A percentile compares a stretch with the other conserved stretches of the same genome.
Conservation (phyloP, 2,797 vertebrate genomes). For the Liparis tanakae region DNA sequence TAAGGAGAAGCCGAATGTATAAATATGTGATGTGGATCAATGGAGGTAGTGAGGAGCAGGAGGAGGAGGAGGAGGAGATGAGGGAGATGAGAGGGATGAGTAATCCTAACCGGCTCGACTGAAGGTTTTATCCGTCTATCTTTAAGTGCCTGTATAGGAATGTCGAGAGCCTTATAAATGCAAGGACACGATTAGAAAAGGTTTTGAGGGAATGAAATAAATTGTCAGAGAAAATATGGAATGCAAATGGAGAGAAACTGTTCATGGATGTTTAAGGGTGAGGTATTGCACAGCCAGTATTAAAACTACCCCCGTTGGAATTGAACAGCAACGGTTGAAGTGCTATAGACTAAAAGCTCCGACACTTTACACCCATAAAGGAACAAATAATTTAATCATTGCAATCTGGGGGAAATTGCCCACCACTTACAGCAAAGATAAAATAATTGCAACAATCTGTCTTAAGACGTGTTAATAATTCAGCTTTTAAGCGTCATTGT, state of each 20-base stretch:
- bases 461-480: background rate
- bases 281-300: background rate
- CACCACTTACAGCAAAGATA: background rate
- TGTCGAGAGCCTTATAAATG: background rate
- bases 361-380: conserved; percentile 2
- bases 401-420: background rate
- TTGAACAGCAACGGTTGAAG: background rate
- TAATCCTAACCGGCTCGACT: conserved; percentile 6
- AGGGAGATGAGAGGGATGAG: conserved; percentile 11
- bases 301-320: background rate
- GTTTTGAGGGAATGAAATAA: background rate
- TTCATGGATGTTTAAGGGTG: background rate
- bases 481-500: background rate
- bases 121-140: conserved; percentile 8
- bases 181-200: background rate
- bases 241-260: background rate
- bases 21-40: conserved; percentile 43
- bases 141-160: conserved; percentile 2
- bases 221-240: background rate
- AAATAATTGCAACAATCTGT: background rate
- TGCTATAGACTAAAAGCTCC: background rate
- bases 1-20: conserved; percentile 45
- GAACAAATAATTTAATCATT: background rate
- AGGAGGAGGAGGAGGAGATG: background rate
- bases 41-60: conserved; percentile 14